Base-by-base conservation (phyloP, 2,797 vertebrate genomes). In the Falco naumanni region DNA sequence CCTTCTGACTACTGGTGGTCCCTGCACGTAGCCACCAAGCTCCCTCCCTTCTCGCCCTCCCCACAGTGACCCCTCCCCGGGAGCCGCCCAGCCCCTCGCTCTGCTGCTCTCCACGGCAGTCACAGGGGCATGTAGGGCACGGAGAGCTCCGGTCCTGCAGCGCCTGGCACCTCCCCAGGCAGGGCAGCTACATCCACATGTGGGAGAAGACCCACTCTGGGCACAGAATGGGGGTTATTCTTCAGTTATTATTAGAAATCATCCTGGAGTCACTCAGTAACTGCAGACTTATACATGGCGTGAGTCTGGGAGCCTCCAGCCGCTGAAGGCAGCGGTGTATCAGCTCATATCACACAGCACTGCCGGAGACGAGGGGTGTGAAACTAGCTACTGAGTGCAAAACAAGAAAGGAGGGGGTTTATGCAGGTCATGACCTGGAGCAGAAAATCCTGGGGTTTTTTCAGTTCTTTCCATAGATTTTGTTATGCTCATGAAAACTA, bases 311-410 rank as follows among this genome's bases (percentile, higher is more conserved):
- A 87, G 87, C 54, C 47, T 87, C 51, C 71, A 94, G 84, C 75
- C 87, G 78, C 75, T 70, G 82, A 91, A 87, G 60, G 74, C 63
- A 91, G 89, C 2, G 0, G 29, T 1, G 0, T 43, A 90, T 87
- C 82, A 80, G 48, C 84, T 95, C 71, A 6, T 64, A 84, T 56
- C 79, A 87, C 87, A 66, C 72, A 83, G 75, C 31, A 22, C 69
- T 80, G 79, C 45, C 82, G 41, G 69, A 77, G 54, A 95, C 71
- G 85, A 53, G 66, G 51, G 83, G 79, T 95, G 95, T 86, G 91
- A 96, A 93, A 97, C 94, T 91, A 96, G 33, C 79, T 95, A 96
- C 90, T 84, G 95, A 95, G 85, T 91, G 90, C 86, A 84, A 91
- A 94, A 85, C 76, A 45, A 47, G 31, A 64, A 29, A 45, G 20